Conservation (phyloP, 1,140 invertebrate genomes). For the Trichomalopsis sarcophagae region DNA sequence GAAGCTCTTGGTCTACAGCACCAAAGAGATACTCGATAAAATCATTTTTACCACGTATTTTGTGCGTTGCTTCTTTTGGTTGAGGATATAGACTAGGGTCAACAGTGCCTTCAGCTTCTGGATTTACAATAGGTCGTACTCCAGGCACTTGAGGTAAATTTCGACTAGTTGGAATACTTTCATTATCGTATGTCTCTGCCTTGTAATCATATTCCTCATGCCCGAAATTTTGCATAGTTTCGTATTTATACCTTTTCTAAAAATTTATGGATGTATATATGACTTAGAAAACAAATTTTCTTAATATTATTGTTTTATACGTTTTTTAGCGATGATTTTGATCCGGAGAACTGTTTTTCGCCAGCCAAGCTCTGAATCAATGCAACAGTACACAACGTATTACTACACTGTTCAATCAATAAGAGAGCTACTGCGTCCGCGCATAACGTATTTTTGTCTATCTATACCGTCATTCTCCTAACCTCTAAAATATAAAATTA, state of each 20-base stretch:
- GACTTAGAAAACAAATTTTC: not conserved
- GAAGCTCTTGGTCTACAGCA: constrained; percentile 89
- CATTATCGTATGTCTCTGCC: constrained; percentile 33
- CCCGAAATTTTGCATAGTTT: constrained; percentile 67
- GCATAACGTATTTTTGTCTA: constrained; percentile 47
- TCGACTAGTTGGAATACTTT: constrained; percentile 41
- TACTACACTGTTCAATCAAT: constrained; percentile 67
- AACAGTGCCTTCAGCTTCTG: constrained; percentile 84
- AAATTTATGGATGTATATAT: not conserved
- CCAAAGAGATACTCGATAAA: constrained; percentile 89
- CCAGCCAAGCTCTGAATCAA: constrained; percentile 64
- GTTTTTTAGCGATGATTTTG: not conserved
- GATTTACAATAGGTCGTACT: constrained; percentile 82
- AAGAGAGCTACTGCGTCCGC: constrained; percentile 66
- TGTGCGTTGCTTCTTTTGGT: constrained; percentile 91
- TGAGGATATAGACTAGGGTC: constrained; percentile 85
- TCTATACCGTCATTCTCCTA: not conserved
- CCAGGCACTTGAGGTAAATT: constrained; percentile 63
- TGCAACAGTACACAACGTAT: constrained; percentile 60
- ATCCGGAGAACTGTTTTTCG: constrained; percentile 29
- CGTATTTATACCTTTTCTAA: constrained; percentile 8
- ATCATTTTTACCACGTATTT: constrained; percentile 89
- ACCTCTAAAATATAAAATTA: not conserved
- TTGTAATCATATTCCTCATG: constrained; percentile 66
- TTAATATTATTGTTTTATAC: not conserved